Evolutionary conservation across 2,797 vertebrate species (phyloP).

Genomic region (Eulemur albifrons): DNA sequence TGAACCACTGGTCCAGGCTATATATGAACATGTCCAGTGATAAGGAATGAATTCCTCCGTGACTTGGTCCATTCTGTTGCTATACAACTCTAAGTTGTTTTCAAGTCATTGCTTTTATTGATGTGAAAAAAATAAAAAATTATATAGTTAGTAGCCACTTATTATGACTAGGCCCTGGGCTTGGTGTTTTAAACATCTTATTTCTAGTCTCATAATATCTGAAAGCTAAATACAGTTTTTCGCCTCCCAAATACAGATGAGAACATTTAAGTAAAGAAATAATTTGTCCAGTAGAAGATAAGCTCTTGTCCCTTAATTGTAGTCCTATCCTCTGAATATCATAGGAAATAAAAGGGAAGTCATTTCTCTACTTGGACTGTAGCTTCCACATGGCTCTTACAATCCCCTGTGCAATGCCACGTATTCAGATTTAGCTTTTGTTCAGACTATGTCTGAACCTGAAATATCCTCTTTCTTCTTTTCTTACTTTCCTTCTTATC

Average conservation of each 20-base stretch:
- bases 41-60: background rate
- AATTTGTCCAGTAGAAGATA: background rate
- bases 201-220: background rate
- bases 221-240: background rate
- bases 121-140: background rate
- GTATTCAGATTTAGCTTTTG: background rate
- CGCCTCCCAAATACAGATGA: background rate
- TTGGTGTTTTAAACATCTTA: background rate
- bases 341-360: background rate
- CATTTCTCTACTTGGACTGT: background rate
- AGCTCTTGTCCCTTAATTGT: background rate
- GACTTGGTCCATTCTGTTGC: background rate
- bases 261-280: background rate
- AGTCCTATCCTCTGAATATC: background rate
- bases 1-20: background rate
- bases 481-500: background rate
- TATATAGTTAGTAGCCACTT: background rate
- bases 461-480: background rate
- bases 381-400: background rate
- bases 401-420: background rate
- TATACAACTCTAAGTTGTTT: background rate
- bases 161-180: background rate
- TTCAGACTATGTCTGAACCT: background rate
- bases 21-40: background rate
- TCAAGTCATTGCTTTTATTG: background rate